Base-by-base conservation (phyloP, 2,888 invertebrate genomes). In the Xylocampa areola region DNA sequence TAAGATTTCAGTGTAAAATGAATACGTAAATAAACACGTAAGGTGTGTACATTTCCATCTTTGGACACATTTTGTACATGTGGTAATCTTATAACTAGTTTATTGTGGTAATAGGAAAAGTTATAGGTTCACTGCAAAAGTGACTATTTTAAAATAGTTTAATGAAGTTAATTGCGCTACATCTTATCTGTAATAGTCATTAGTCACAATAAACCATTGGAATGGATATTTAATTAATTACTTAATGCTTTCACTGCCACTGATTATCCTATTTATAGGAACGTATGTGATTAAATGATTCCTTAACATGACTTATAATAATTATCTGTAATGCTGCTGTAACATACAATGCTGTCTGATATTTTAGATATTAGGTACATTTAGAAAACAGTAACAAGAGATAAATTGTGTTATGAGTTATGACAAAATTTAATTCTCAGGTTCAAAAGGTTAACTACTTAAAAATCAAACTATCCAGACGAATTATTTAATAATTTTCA, bases 371-470 rank as follows among this genome's bases (percentile, higher is more conserved):
- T 6, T 21, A 21, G 21, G 21, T 21, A 21, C 21, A 21, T 21
- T 21, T 25, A 25, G 25, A 25, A 25, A 25, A 25, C 25, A 25
- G 25, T 1, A 8, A 25, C 10, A 10, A 25, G 25, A 25, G 10
- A 25, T 8, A 8, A 4, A 25, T 25, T 1, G 10, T 25, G 25
- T 25, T 25, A 8, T 8, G 25, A 25, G 25, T 25, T 21, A 25
- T 7, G n/a, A n/a, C n/a, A 5, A 2, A 25, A 25, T 25, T 25
- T 25, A 8, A 2, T 14, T 14, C n/a, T n/a, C 32, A 21, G 33
- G n/a, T n/a, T 44, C 33, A 33, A 32, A 44, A 44, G 33, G 23
- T 44, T 23, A 23, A 21, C 17, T n/a, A 17, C 7, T 41, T 25
- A 41, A 29, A 19, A 29, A 41, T 1, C 17, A n/a, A 41, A 7